Evolutionary conservation across 2,113 vertebrate genomes (phyloP), one percentile per base, ranked within the genome.

Genomic region (Brachypteracias leptosomus): DNA sequence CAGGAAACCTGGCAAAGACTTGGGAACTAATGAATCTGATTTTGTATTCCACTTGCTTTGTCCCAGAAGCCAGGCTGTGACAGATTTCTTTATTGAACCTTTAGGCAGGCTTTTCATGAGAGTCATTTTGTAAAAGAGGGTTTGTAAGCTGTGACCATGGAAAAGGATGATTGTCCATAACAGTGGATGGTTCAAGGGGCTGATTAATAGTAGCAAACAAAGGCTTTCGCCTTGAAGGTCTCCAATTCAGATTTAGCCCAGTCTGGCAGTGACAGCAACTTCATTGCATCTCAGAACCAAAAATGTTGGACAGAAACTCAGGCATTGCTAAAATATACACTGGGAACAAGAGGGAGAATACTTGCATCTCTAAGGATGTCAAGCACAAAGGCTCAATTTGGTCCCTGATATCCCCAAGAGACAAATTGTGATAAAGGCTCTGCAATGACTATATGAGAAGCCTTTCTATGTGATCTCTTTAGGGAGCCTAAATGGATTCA

Each of bases 161-260:
- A 78, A 81, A 90, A 89, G 35, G 51, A 47, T 93, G 75, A 74
- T 88, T 81, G 81, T 91, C 84, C 54, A 10, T 89, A 89, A 46
- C 47, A 58, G 59, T 58, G 74, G 59, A 79, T 83, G 58, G 61
- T 88, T 94, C 83, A 70, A 66, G 24, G 19, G 13, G n/a, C 67
- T 93, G 91, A 92, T 85, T 96, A 90, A 95, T 67, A 63, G 40
- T 1, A 52, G 15, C 2, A 10, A 89, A 72, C 35, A 85, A 89
- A 90, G 75, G 31, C 40, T 91, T 92, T 86, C 73, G 93, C 65
- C 85, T 81, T 91, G 85, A 94, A 81, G 73, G 79, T 87, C 11
- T 4, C 10, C 13, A 44, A 13, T 67, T 92, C 58, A 59, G 51
- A 40, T 82, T 89, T 62, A 88, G n/a, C 62, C 35, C 42, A 49